phyloP scores from a whole-genome alignment of 1,140 invertebrate genomes.

The Listronotus oregonensis region DNA sequence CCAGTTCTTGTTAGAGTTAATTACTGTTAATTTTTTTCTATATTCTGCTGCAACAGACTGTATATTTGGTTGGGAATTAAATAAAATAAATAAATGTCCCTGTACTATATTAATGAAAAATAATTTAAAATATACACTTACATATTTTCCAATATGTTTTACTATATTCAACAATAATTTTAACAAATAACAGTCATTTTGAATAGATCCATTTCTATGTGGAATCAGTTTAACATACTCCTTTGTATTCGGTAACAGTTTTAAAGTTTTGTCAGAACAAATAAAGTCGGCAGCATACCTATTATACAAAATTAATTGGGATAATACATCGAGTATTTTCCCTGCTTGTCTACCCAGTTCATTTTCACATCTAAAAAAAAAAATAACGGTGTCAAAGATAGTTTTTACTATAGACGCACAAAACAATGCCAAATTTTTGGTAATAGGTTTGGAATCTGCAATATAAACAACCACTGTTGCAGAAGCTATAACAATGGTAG shows the following conservation, averaged over 20 bases:
- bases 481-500: too few relatives aligned
- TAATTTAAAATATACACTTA: constrained; percentile 20
- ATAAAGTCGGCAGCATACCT: constrained; percentile 32
- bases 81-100: too few relatives aligned
- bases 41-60: too few relatives aligned
- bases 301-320: constrained; percentile 35
- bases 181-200: constrained; percentile 27
- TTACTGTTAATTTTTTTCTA: too few relatives aligned
- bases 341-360: constrained; percentile 31
- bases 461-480: too few relatives aligned
- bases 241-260: background rate
- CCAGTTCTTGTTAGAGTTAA: too few relatives aligned
- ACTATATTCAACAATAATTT: constrained; percentile 28
- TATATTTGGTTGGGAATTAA: too few relatives aligned
- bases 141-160: constrained; percentile 40
- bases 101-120: background rate
- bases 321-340: constrained; percentile 31
- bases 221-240: constrained; percentile 25
- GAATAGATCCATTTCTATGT: constrained; percentile 21
- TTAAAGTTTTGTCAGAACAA: constrained; percentile 24
- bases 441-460: too few relatives aligned
- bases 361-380: constrained; percentile 19
- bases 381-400: too few relatives aligned
- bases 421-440: too few relatives aligned
- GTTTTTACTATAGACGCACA: too few relatives aligned